Conservation (phyloP, 2,113 vertebrate species). For the Petaurus breviceps region DNA sequence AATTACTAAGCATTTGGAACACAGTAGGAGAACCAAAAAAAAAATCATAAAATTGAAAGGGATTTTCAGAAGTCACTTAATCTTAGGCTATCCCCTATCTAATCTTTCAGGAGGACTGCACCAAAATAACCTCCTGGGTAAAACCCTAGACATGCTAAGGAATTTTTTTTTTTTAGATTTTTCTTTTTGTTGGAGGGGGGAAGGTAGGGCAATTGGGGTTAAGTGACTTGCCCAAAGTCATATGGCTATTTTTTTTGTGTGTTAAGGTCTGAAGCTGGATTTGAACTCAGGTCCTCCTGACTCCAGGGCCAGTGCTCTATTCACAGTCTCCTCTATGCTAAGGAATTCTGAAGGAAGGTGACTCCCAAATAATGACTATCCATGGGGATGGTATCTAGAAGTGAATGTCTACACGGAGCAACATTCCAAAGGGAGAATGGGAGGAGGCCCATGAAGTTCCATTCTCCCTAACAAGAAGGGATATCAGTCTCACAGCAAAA, state of each 20-base stretch:
- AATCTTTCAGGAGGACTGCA: background rate
- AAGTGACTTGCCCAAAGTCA: no score
- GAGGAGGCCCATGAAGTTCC: background rate
- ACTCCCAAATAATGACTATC: background rate
- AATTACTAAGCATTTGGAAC: slow-evolving; percentile 19
- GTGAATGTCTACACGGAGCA: background rate
- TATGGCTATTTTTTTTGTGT: no score
- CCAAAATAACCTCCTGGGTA: background rate
- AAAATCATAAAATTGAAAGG: slow-evolving; percentile 8
- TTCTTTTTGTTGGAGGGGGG: no score
- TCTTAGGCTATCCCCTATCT: background rate
- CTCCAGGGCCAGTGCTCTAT: no score
- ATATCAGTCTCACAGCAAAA: background rate
- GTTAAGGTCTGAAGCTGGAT: no score
- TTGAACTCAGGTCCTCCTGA: no score
- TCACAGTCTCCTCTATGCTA: background rate
- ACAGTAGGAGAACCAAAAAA: background rate
- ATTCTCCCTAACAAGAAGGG: background rate
- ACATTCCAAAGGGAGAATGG: background rate
- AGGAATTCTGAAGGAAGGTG: background rate
- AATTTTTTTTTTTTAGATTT: no score
- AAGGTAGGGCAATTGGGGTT: no score
- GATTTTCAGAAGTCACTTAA: background rate
- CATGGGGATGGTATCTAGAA: background rate
- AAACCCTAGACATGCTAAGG: background rate